Evolutionary conservation across 1,140 invertebrate species (phyloP), one percentile per base, ranked within the genome.

Genomic region (Lerema accius): DNA sequence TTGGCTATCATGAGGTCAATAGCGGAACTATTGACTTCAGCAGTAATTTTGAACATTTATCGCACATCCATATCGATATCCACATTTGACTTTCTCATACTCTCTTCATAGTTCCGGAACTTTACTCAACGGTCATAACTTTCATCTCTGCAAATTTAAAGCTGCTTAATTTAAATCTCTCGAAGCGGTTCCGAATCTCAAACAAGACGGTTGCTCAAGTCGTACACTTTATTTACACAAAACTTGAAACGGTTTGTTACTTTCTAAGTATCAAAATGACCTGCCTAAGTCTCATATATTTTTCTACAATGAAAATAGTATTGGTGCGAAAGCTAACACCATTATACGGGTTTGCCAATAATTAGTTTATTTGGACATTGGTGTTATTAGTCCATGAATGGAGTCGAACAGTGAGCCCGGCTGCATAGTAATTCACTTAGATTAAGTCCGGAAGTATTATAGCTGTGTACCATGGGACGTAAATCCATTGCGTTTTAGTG

Each of bases 381-480:
- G 39, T 15, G 14, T 55, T 26, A 55, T 55, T 17, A 14, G n/a
- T 9, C 49, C 32, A 19, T 51, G 49, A 51, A 51, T 51, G 35
- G 35, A 51, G 35, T 10, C 35, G 35, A 51, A 32, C 14, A 16
- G 32, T 15, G 35, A 16, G 32, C 10, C 51, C 32, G 39, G 51
- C 17, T 42, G 51, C 37, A 55, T n/a, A 42, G 73, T 71, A 78
- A 76, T 80, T 75, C 78, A 78, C 77, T 78, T 75, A 72, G 77
- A 82, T 82, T 80, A 76, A 74, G 65, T 53, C 67, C 56, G 66
- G 17, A 17, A 37, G 51, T 42, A 55, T n/a, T 19, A 55, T 59
- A 45, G 71, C 56, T 78, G 78, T 76, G 80, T 76, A 80, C 78
- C 76, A 75, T 63, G 71, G 67, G 69, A 79, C 73, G 69, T 71